These are phyloP conservation scores for Falco columbarius DNA, from an alignment of 2,797 vertebrate species.

Conservation along the genomic window DNA sequence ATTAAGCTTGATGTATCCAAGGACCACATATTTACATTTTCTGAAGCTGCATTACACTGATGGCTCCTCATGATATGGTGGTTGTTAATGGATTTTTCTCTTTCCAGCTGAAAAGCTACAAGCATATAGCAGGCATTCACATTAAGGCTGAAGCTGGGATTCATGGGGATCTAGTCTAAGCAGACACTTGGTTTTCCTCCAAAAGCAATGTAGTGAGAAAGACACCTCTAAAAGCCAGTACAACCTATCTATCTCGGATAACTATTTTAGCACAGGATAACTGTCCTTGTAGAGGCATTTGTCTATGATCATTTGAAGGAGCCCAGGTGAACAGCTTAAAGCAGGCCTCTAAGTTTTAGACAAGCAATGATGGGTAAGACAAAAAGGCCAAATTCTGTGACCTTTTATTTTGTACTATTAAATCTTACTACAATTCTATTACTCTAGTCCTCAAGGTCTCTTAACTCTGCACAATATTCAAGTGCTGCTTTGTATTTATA, in stretches of 20 bases:
- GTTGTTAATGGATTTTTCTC: background rate
- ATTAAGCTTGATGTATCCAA: background rate
- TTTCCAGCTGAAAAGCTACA: background rate
- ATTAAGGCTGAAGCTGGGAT: background rate
- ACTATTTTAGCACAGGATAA: background rate
- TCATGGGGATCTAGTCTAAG: background rate
- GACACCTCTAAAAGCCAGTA: background rate
- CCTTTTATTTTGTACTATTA: conserved; percentile 28
- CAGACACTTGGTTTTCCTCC: background rate
- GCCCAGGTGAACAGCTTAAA: background rate
- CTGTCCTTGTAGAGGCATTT: background rate
- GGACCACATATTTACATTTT: background rate
- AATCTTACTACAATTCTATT: conserved; percentile 23
- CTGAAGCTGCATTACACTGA: background rate
- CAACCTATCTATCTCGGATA: background rate
- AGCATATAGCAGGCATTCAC: background rate
- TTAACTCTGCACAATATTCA: background rate
- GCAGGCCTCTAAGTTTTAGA: background rate
- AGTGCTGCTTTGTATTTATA: conserved; percentile 17
- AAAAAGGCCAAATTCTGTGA: background rate
- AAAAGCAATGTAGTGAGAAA: background rate
- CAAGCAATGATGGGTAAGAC: background rate
- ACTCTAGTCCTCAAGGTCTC: background rate
- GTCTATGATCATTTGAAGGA: background rate
- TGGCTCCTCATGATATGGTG: background rate